Evolutionary conservation across 2,797 vertebrate species (phyloP), one percentile per base, ranked within the genome.

Genomic region (Spinus olivaceus): DNA sequence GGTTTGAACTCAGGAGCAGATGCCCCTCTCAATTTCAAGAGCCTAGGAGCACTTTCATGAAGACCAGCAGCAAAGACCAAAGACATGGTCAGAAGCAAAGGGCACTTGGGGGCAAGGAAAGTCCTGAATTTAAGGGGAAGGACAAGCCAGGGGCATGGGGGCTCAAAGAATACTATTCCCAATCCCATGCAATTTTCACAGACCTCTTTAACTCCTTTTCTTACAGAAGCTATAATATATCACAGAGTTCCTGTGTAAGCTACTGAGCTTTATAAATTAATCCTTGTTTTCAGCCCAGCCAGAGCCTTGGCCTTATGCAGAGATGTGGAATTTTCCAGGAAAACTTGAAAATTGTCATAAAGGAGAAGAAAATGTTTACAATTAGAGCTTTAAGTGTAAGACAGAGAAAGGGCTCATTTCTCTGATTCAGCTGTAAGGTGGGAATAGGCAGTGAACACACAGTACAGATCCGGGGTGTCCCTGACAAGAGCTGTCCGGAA

Each of bases 301-400:
- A 81, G 69, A 42, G 53, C 57, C 64, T 47, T 39, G 86, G 89
- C 89, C 97, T 99, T 87, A 47, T 97, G 96, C 93, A 95, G 97
- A 97, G 98, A 98, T 98, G 98, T 98, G 98, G 98, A 99, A 99
- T 99, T 99, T 99, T 98, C 98, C 98, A 98, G 95, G 98, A 98
- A 99, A 99, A 98, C 98, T 98, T 96, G 96, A 98, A 98, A 99
- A 98, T 96, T 49, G 21, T 96, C 97, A 98, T 89, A 69, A 44
- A 91, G 87, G 80, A 94, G 90, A 80, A 86, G 81, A 92, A 96
- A 96, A 86, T 61, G 79, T 76, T 70, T 95, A 76, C 60, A 67
- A 77, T 80, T 28, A 44, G 60, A 60, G 80, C 90, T 64, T 39
- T 66, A 67, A 86, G 49, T 5, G 50, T 15, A 24, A 74, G 60